Evolutionary conservation across 2,113 vertebrate species (phyloP), one percentile per base, ranked within the genome.

Genomic region (Corythornis madagascariensis): DNA sequence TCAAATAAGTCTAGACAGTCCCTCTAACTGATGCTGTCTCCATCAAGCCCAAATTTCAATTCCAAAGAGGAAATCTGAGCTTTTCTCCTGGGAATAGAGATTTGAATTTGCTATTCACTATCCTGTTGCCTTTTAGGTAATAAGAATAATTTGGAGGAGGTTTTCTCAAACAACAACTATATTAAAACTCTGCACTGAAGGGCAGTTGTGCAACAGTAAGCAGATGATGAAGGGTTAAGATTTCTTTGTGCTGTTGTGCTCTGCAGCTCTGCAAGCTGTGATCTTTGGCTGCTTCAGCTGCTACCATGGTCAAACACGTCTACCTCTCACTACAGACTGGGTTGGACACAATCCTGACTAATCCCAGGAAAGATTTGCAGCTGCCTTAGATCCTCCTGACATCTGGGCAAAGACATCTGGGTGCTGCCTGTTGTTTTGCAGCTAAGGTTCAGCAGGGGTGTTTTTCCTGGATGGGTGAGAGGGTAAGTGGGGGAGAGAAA

Each of bases 181-280:
- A 70, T 40, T 11, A 88, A 81, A 84, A 61, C 13, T 59, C 45
- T 11, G 6, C 48, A 38, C 24, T 47, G 57, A 45, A 35, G 5
- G 19, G 18, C 47, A 35, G 26, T 29, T 26, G 47, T 70, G n/a
- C 31, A 26, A 26, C 2, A 83, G 72, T 3, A 31, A 90, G 59
- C 55, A 52, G 91, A 13, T 82, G 77, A 38, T 25, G 47, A 90
- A 85, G 86, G 47, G 90, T 92, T 96, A 95, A 87, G 20, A 3
- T 85, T 87, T 24, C 31, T 60, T 53, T 11, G 66, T 20, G 59
- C 56, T 76, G 42, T 60, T 76, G 66, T 47, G 33, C 42, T 83
- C 67, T 85, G 50, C 77, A 89, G 83, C 70, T 28, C 43, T 47
- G n/a, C 16, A 61, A 86, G 45, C 45, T 31, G 55, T 73, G 92